These are phyloP conservation scores for Pandemis cinnamomeana DNA, from an alignment of 2,888 invertebrate species.

Conservation along the genomic window DNA sequence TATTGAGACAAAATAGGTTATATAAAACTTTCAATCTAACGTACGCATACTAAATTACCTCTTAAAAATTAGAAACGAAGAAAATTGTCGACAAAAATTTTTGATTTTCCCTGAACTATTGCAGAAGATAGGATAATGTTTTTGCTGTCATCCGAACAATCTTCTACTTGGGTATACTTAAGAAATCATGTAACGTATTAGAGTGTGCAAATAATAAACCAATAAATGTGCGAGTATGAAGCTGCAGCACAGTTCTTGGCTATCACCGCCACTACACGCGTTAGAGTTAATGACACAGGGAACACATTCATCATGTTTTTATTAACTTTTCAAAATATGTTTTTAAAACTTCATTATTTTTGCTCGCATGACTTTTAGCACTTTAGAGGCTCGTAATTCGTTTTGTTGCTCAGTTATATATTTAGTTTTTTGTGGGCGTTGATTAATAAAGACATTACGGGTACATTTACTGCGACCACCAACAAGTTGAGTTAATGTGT, in stretches of 20 bases:
- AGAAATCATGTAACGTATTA: too few species aligned
- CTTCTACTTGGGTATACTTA: too few species aligned
- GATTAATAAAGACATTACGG: slow-evolving; percentile 53
- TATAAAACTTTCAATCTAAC: too few species aligned
- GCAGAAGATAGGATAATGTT: too few species aligned
- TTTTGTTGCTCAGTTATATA: slow-evolving; percentile 46
- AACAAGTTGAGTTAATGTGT: slow-evolving; percentile 31
- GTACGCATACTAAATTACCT: too few species aligned
- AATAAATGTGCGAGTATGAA: neutral
- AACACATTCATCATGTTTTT: slow-evolving; percentile 50
- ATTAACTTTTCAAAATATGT: slow-evolving; percentile 45
- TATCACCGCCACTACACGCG: slow-evolving; percentile 37
- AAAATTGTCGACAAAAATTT: too few species aligned
- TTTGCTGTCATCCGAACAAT: too few species aligned
- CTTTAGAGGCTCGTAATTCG: slow-evolving; percentile 43
- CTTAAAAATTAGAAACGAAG: too few species aligned
- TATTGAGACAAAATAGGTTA: neutral
- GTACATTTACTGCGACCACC: slow-evolving; percentile 49
- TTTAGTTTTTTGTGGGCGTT: slow-evolving; percentile 45
- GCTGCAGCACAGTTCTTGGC: slow-evolving; percentile 8
- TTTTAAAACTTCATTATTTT: slow-evolving; percentile 47
- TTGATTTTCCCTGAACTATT: too few species aligned
- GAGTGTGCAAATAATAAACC: neutral
- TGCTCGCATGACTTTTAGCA: slow-evolving; percentile 46
- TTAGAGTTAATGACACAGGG: slow-evolving; percentile 44